Conservation (phyloP, 2,797 vertebrate genomes). For the Novumbra hubbsi region DNA sequence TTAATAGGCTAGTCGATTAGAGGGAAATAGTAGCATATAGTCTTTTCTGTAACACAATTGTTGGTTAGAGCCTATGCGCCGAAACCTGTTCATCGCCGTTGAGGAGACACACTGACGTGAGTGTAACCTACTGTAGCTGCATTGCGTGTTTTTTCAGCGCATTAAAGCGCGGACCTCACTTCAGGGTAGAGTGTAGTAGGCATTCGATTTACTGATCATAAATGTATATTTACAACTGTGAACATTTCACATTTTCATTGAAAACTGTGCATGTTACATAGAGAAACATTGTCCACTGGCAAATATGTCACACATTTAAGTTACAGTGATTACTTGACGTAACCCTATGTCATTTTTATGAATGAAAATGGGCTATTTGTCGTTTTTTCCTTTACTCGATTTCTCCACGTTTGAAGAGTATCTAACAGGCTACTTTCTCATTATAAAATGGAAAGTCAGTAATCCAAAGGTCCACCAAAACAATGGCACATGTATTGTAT, state of each 20-base stretch:
- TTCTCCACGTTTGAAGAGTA: neutral
- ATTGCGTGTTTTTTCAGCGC: constrained; percentile 73
- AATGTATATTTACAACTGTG: neutral
- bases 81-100: constrained; percentile 16
- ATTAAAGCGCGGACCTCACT: constrained; percentile 52
- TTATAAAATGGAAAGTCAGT: neutral
- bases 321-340: neutral
- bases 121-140: constrained; percentile 57
- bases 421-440: neutral
- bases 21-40: too few relatives aligned
- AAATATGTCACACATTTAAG: neutral
- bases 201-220: neutral
- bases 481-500: neutral
- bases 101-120: constrained; percentile 43
- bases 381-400: neutral
- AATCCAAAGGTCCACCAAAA: neutral
- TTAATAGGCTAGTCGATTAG: too few relatives aligned
- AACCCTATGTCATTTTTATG: neutral
- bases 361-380: constrained; percentile 1
- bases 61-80: constrained; percentile 25
- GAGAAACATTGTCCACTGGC: neutral
- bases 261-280: neutral
- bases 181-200: neutral
- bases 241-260: neutral
- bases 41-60: neutral